Percentiles rank a stretch among this genome's conserved stretches.
phyloP scores from a whole-genome alignment of 2,888 invertebrate species.

The Orthosia incerta region DNA sequence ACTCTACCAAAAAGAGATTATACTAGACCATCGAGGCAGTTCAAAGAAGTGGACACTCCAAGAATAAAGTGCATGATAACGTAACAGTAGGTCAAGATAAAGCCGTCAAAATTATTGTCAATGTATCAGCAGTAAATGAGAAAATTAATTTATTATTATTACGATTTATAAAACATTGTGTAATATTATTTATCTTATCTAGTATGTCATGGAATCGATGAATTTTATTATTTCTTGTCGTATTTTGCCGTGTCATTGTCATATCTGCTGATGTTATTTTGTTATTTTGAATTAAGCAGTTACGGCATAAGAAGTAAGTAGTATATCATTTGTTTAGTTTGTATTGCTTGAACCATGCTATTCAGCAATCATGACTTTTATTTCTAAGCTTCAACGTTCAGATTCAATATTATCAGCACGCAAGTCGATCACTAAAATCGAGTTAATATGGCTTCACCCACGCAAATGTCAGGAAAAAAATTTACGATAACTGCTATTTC shows the following conservation, averaged over 20 bases:
- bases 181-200: constrained; percentile 33
- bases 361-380: not conserved
- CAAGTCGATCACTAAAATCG: not conserved
- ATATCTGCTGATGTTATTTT: not conserved
- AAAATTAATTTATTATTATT: not conserved
- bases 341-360: not conserved
- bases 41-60: not conserved
- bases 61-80: constrained; percentile 5
- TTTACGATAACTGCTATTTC: not conserved
- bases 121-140: not conserved
- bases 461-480: not conserved
- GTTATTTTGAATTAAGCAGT: not conserved
- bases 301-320: not conserved
- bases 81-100: not conserved
- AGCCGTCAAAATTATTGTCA: not conserved
- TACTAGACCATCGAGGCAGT: not conserved
- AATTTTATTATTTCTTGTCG: not conserved
- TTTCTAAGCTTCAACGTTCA: constrained; percentile 20
- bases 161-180: constrained; percentile 10
- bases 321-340: not conserved
- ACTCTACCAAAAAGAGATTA: not conserved
- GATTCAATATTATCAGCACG: not conserved
- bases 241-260: not conserved
- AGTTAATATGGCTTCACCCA: not conserved
- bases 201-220: not conserved